Evolutionary conservation across 2,797 vertebrate genomes (phyloP), one percentile per base, ranked within the genome.

Genomic region (Pterois miles): DNA sequence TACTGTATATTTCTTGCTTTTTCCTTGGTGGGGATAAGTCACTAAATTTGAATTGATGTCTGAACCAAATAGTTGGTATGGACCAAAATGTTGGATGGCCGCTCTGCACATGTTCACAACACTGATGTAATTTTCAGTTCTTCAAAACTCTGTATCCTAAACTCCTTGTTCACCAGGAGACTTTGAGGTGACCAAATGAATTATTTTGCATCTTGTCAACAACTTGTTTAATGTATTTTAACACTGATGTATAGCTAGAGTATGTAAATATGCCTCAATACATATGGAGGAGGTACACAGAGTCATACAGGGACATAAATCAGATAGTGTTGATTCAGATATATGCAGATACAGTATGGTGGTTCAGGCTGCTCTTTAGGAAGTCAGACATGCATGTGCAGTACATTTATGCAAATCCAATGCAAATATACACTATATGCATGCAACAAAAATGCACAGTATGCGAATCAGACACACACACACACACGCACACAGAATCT

Each of bases 371-470:
- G 50, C 63, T 38, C 46, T 43, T 46, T 20, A 54, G 53, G 53
- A 6, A 56, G 22, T 53, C n/a, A 38, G 36, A 62, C 65, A 29
- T 46, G 43, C 46, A 27, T 75, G 77, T 64, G 43, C 40, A 56
- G 56, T n/a, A 60, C 57, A 56, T 58, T 48, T 34, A 81, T 81
- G 71, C 56, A 60, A 80, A 84, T 59, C 8, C n/a, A 20, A 57
- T 82, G 74, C 64, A 70, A 82, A 82, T 74, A 22, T 34, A n/a
- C 48, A 40, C 16, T 7, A 53, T 71, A 62, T 50, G 60, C 46
- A 79, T 29, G 38, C 64, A 57, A 40, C 38, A 63, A 9, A 71
- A 52, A 38, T 38, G 31, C 58, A 36, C 6, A 46, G 50, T 43
- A 33, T 57, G 68, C 27, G 4, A 48, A 48, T 48, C 31, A 56